Evolutionary conservation across 2,797 vertebrate species (phyloP), one percentile per base, ranked within the genome.

Genomic region (Octomys mimax): DNA sequence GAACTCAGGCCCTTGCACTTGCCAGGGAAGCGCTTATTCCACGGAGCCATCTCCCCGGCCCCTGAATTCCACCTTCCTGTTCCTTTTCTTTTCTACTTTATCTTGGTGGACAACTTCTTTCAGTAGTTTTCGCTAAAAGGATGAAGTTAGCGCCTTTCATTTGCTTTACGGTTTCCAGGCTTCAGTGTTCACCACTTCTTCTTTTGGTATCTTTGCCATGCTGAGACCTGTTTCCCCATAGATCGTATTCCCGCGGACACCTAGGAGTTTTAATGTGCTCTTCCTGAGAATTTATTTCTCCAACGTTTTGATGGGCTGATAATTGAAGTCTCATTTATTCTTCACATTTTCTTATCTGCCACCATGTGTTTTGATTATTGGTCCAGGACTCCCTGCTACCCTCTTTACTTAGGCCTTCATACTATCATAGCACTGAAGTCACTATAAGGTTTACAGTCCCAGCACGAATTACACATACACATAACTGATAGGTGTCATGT

Each of bases 121-220:
- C 49, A 33, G 71, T 54, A 61, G 21, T 87, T 95, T 92, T 93
- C 71, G 68, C 61, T 68, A 21, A 81, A 84, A 94, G 21, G 31
- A n/a, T 75, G 80, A 59, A 54, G 11, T 81, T 64, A 36, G 36
- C 36, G 52, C 54, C 64, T 89, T 33, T 46, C 85, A 66, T 66
- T 57, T 73, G 33, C 54, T 66, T 78, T 88, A 49, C 2, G 46
- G 12, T 11, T 54, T 83, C 62, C 33, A n/a, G 54, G 28, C 26
- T 82, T 86, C 71, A 22, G 78, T 66, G 46, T 49, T 71, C 33
- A 68, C 22, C 13, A 6, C 66, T 21, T 87, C 75, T 28, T 62
- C n/a, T 68, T 61, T 6, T 46, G 12, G 21, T 75, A 49, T 90
- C 49, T 80, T 79, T 14, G 10, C 26, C 18, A 21, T 8, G 3